Conservation (phyloP, 2,888 invertebrate genomes). For the Troides aeacus region DNA sequence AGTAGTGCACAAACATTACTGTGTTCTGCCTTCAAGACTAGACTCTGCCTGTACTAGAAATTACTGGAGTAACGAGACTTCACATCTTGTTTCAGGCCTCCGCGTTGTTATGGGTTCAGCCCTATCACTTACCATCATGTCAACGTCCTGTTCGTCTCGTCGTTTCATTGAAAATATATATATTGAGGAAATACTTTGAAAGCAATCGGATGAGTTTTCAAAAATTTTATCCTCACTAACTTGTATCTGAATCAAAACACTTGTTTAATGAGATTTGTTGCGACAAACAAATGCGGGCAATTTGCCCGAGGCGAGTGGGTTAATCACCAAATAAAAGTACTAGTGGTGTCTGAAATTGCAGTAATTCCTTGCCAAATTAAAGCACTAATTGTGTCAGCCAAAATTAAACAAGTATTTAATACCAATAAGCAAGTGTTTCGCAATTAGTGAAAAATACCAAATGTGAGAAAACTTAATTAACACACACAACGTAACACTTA, state of each 20-base stretch:
- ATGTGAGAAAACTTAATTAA: too few relatives aligned
- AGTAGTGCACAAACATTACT: too few relatives aligned
- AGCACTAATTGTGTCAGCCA: constrained; percentile 68
- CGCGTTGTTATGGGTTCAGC: too few relatives aligned
- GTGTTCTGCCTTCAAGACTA: too few relatives aligned
- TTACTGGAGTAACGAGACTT: too few relatives aligned
- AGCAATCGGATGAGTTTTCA: too few relatives aligned
- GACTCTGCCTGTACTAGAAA: too few relatives aligned
- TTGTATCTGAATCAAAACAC: constrained; percentile 15
- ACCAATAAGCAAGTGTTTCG: constrained; percentile 7
- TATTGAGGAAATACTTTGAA: not conserved
- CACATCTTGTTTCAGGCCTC: too few relatives aligned
- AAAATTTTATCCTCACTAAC: not conserved
- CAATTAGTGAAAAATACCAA: not conserved
- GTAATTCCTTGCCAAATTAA: constrained; percentile 66
- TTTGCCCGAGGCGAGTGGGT: constrained; percentile 63
- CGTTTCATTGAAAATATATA: not conserved
- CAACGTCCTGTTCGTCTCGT: too few relatives aligned
- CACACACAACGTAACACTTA: too few relatives aligned
- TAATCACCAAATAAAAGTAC: constrained; percentile 78
- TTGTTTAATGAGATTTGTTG: constrained; percentile 23
- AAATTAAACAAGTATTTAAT: constrained; percentile 52
- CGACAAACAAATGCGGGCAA: constrained; percentile 67
- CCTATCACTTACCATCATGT: too few relatives aligned
- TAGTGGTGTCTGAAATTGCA: constrained; percentile 68